Conservation (phyloP, 2,797 vertebrate species). For the Rhinogobio ventralis region DNA sequence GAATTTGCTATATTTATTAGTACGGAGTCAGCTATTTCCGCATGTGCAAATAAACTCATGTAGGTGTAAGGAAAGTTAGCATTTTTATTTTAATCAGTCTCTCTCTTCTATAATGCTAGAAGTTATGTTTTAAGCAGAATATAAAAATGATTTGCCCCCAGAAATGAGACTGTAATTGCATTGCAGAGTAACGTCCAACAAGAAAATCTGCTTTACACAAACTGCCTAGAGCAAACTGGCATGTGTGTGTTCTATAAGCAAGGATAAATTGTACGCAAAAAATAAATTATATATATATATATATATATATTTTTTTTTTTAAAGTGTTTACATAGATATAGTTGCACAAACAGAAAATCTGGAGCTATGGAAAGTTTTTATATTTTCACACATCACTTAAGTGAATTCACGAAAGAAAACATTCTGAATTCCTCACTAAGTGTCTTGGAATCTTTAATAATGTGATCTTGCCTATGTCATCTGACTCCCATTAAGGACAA, state of each 20-base stretch:
- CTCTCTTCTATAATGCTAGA: neutral
- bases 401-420: conserved; percentile 18
- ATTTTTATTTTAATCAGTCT: neutral
- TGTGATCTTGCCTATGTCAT: conserved; percentile 53
- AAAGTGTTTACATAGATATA: neutral
- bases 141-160: conserved; percentile 10
- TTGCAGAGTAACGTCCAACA: conserved; percentile 31
- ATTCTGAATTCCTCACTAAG: conserved; percentile 47
- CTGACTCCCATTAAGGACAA: conserved; percentile 61
- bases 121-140: neutral
- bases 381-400: conserved; percentile 20
- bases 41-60: neutral
- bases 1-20: conserved; percentile 1
- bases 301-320: too few relatives aligned
- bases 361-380: neutral
- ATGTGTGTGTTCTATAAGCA: conserved; percentile 20
- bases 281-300: neutral
- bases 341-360: conserved; percentile 12
- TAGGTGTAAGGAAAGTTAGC: neutral
- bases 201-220: conserved; percentile 55
- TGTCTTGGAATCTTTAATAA: conserved; percentile 38
- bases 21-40: neutral
- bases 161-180: conserved; percentile 45
- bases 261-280: conserved; percentile 36
- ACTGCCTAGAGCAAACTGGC: conserved; percentile 38